Percentiles rank a stretch among this genome's conserved stretches.
Conservation (phyloP, 2,113 vertebrate species). For the Colistium nudipinnis region DNA sequence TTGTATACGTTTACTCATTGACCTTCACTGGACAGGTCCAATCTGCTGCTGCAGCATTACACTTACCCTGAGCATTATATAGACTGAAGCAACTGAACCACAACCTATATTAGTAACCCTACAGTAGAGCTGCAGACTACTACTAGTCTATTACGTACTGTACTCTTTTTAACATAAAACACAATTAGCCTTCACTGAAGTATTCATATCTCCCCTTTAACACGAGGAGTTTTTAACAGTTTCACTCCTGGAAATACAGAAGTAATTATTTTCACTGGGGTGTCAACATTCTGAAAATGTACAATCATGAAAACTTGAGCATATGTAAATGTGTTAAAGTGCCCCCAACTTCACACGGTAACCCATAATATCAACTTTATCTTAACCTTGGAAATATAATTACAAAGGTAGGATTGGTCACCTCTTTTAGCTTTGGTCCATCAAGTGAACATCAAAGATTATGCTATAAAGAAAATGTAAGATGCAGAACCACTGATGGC, state of each 20-base stretch:
- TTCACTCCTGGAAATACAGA: conserved; percentile 53
- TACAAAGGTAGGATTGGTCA: no score
- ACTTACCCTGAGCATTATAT: background rate
- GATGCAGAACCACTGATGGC: background rate
- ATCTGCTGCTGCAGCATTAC: conserved; percentile 3
- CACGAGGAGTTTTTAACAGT: conserved; percentile 2
- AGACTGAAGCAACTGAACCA: background rate
- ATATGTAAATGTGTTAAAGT: no score
- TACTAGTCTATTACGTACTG: conserved; percentile 5
- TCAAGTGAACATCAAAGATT: no score
- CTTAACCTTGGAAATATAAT: no score
- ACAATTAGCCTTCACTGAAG: conserved; percentile 65
- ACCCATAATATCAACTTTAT: no score
- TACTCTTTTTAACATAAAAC: conserved; percentile 66
- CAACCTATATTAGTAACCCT: conserved; percentile 21
- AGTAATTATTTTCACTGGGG: no score
- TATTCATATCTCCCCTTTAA: conserved; percentile 24
- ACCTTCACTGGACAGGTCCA: background rate
- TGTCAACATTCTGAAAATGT: no score
- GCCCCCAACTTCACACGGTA: no score
- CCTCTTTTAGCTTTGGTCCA: no score
- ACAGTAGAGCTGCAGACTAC: conserved; percentile 24
- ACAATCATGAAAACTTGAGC: no score
- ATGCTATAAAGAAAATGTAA: conserved; percentile 11
- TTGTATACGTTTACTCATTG: background rate